Base-by-base conservation (phyloP, 2,797 vertebrate species). In the Phataginus tricuspis region DNA sequence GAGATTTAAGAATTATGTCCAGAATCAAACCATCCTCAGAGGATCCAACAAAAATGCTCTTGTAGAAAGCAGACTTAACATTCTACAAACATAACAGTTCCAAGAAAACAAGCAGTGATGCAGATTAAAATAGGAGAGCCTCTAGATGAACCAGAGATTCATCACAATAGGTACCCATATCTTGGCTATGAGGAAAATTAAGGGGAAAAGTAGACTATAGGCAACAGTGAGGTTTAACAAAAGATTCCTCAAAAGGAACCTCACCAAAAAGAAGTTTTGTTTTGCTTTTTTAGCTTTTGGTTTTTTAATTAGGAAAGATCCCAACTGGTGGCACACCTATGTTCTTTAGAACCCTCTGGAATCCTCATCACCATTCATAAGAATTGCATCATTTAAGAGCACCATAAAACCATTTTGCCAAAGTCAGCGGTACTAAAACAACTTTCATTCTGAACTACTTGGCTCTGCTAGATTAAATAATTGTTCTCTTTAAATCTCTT, bases 1-100 rank as follows among this genome's bases (percentile, higher is more conserved):
- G 84, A 94, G n/a, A 55, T 59, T 93, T 86, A 96, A 94, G 86
- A 87, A 68, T 82, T 96, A 95, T 87, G 5, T 90, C 68, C 21
- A 91, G n/a, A 97, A 87, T 96, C 85, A 75, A 88, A 23, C 45
- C 2, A 57, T 93, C 42, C 31, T 97, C 7, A 80, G 12, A 95
- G 45, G 15, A 95, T 86, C 95, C 72, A 89, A 69, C 45, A 84
- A 71, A 93, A 89, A 94, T 94, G 45, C 1, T 91, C 64, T 92
- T 2, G 29, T 49, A 88, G 79, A 93, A 95, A 96, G 39, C n/a
- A 89, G 55, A 21, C 37, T 78, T 90, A 90, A 9, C 4, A 66
- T 75, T 92, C 57, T 34, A 80, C 5, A 78, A 93, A 90, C 25
- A 77, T 63, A 88, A 88, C n/a, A 71, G 34, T 90, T 49, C 57